phyloP scores from a whole-genome alignment of 2,888 invertebrate species.

The Odontomyia ornata region DNA sequence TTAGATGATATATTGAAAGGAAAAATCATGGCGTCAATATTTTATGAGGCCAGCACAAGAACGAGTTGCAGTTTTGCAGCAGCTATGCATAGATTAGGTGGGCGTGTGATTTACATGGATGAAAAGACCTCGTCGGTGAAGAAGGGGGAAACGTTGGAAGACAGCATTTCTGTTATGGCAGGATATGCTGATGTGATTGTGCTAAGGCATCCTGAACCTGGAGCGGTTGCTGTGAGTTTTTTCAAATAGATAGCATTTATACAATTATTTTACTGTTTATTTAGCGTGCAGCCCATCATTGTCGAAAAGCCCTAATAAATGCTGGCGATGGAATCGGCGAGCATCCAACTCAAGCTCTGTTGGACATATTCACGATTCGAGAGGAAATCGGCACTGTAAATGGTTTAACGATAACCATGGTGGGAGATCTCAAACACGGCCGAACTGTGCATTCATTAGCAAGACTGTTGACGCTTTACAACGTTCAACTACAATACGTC shows the following conservation, averaged over 20 bases:
- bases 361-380: slow-evolving; percentile 97
- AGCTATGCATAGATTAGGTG: slow-evolving; percentile 96
- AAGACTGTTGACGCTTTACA: slow-evolving; percentile 90
- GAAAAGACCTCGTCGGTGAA: slow-evolving; percentile 90
- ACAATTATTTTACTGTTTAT: slow-evolving; percentile 44
- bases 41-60: slow-evolving; percentile 97
- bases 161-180: slow-evolving; percentile 86
- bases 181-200: slow-evolving; percentile 94
- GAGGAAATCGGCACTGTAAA: slow-evolving; percentile 99
- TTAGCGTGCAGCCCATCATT: slow-evolving; percentile 82
- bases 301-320: slow-evolving; percentile 92
- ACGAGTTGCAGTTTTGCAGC: slow-evolving; percentile 96
- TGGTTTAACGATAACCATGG: slow-evolving; percentile 95
- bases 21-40: slow-evolving; percentile 94
- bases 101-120: slow-evolving; percentile 89
- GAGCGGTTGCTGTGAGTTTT: slow-evolving; percentile 82
- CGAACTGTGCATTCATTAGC: slow-evolving; percentile 98
- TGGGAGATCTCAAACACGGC: slow-evolving; percentile 97
- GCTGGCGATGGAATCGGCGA: slow-evolving; percentile 98
- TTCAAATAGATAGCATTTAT: background rate
- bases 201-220: slow-evolving; percentile 90
- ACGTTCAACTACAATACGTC: slow-evolving; percentile 91
- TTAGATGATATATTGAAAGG: slow-evolving; percentile 89
- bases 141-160: slow-evolving; percentile 96
- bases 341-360: slow-evolving; percentile 96